phyloP scores from a whole-genome alignment of 2,113 vertebrate genomes.

The Sorex araneus region DNA sequence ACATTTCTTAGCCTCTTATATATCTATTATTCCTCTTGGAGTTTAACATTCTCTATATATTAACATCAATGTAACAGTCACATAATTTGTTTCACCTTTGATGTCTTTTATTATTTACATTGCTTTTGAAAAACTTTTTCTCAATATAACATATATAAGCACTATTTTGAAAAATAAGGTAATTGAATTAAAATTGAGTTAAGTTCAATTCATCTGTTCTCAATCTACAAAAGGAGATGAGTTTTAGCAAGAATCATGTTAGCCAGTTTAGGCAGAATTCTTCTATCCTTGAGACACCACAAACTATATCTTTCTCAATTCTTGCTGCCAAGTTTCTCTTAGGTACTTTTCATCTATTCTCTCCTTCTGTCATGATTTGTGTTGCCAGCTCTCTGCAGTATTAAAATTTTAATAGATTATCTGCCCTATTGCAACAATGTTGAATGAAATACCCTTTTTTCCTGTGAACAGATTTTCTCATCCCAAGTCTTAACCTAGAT shows the following conservation, averaged over 20 bases:
- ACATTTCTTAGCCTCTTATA: background rate
- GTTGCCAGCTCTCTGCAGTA: background rate
- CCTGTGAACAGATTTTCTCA: background rate
- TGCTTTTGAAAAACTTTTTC: background rate
- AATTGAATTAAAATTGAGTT: background rate
- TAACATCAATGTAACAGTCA: background rate
- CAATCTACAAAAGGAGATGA: background rate
- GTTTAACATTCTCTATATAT: background rate
- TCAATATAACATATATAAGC: background rate
- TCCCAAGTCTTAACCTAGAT: too few relatives aligned
- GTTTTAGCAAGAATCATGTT: background rate
- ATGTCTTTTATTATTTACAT: background rate
- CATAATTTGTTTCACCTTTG: background rate
- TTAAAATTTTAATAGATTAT: background rate
- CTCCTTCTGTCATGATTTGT: background rate
- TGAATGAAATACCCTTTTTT: background rate
- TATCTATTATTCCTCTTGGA: background rate
- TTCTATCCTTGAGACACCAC: background rate
- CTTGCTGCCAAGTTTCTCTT: background rate
- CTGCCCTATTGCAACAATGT: background rate
- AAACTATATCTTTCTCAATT: background rate
- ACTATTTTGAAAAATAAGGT: background rate
- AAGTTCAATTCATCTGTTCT: background rate
- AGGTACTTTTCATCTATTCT: background rate
- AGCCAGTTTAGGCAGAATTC: background rate